Conservation (phyloP, 2,113 vertebrate species). For the Gadus chalcogrammus region DNA sequence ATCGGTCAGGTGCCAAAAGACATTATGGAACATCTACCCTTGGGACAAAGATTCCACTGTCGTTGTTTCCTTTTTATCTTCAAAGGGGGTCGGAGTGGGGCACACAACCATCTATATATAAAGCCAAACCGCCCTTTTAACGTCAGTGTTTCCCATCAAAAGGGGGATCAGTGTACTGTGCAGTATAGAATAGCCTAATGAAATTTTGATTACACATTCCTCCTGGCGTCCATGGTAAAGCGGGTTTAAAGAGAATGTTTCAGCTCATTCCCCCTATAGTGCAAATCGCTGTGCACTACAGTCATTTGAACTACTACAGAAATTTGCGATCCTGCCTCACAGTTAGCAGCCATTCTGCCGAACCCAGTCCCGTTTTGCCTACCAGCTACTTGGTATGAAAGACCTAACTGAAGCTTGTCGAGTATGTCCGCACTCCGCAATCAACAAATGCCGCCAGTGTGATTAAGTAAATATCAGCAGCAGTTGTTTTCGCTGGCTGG, state of each 20-base stretch:
- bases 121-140: background rate
- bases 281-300: no score
- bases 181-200: background rate
- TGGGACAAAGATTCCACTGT: background rate
- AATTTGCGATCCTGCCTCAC: no score
- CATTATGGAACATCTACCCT: constrained; percentile 9
- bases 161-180: background rate
- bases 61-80: no score
- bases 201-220: background rate
- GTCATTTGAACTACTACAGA: no score
- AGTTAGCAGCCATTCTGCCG: background rate
- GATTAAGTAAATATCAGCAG: constrained; percentile 14
- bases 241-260: background rate
- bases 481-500: background rate
- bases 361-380: background rate
- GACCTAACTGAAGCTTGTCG: background rate
- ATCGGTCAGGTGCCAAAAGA: constrained; percentile 24
- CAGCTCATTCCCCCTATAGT: background rate
- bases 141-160: background rate
- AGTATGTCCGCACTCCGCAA: background rate
- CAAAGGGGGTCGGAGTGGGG: no score
- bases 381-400: background rate
- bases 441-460: background rate
- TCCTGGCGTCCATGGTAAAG: no score
- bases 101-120: constrained; percentile 3